Percentiles rank a stretch among this genome's conserved stretches.
phyloP scores from a whole-genome alignment of 2,888 invertebrate species.

The Idaea dimidiata region DNA sequence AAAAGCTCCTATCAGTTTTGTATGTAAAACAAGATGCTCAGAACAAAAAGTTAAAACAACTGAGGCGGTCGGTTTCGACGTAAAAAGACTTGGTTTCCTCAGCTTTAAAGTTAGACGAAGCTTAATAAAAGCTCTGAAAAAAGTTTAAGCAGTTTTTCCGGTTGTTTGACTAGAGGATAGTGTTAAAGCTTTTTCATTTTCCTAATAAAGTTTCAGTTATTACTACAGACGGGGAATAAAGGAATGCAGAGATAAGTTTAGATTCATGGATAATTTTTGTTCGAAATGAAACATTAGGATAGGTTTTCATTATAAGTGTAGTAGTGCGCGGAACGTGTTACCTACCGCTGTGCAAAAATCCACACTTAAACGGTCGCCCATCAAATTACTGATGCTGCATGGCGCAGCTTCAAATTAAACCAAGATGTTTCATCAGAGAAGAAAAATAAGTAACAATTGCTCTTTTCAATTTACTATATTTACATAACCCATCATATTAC shows the following conservation, averaged over 20 bases:
- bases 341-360: too few relatives aligned
- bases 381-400: too few relatives aligned
- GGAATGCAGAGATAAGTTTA: background rate
- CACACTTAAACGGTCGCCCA: too few relatives aligned
- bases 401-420: too few relatives aligned
- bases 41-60: background rate
- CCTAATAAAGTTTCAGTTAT: background rate
- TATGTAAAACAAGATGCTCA: background rate
- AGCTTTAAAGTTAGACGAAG: background rate
- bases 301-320: too few relatives aligned
- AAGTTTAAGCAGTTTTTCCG: background rate
- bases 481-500: too few relatives aligned
- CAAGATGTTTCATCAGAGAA: too few relatives aligned
- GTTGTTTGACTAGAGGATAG: background rate
- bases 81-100: background rate
- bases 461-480: too few relatives aligned
- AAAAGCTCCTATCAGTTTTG: background rate
- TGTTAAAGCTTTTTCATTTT: background rate
- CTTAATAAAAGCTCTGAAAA: background rate
- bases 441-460: too few relatives aligned
- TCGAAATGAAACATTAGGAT: too few relatives aligned
- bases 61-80: background rate
- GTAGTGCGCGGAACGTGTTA: too few relatives aligned
- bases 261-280: too few relatives aligned
- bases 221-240: background rate